Evolutionary conservation across 2,113 vertebrate genomes (phyloP), one percentile per base, ranked within the genome.

Genomic region (Azemiops feae): DNA sequence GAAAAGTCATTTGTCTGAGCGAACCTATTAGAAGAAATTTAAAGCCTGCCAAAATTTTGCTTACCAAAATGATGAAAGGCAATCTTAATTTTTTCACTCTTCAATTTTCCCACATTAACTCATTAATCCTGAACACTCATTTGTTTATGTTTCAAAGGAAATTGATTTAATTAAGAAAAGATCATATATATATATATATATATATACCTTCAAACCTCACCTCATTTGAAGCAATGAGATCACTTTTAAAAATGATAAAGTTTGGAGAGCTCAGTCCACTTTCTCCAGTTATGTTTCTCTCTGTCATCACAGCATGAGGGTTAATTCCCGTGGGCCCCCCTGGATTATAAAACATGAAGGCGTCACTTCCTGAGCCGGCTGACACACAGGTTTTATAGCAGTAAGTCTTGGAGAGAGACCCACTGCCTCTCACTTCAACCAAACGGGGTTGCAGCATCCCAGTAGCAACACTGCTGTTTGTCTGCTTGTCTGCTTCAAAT

Each of bases 321-420:
- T 96, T 97, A 30, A 97, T 97, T 95, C 98, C 99, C 93, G 98
- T 95, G 14, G 98, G 98, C 60, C 98, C 98, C 95, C 98, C 99
- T 69, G 98, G 99, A 96, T 99, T 99, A 98, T 99, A 99, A 98
- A 99, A 99, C 99, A 99, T 99, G 96, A 99, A 99, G 92, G 99
- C 99, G 96, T 99, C 99, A 92, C 99, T 99, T 97, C 98, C 99
- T 34, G 99, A 99, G 3, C 99, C 99, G 16, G 98, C 98, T 0
- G 99, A 99, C 95, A 99, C 97, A 93, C 99, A 99, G 23, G 99
- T 99, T 96, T 99, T 99, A 96, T 99, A 99, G 98, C 99, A 99
- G 98, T 99, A 99, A 8, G 99, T 99, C 98, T 99, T 99, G 53
- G 99, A 99, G 94, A 99, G 96, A 92, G 99, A 99, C 92, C 99